Evolutionary conservation across 2,797 vertebrate species (phyloP), one percentile per base, ranked within the genome.

Genomic region (Cossypha caffra): DNA sequence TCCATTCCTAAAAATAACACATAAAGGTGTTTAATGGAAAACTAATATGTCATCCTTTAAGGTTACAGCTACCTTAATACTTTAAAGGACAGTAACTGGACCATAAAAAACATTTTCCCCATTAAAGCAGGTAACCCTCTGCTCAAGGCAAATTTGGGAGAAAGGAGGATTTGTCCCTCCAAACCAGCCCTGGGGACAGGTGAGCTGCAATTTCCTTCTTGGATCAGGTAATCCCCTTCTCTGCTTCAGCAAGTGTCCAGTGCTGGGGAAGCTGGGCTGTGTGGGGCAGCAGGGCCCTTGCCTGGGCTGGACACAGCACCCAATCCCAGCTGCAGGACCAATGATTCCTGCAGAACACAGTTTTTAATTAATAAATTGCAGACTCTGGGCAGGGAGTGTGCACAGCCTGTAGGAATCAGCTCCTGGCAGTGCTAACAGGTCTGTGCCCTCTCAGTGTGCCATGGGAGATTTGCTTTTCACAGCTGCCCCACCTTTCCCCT

Each of bases 291-390:
- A 55, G 61, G 55, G 26, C 38, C 52, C 52, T 88, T 63, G 31
- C 47, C 67, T 45, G 73, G 58, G 58, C 87, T 97, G 97, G 97
- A 98, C 97, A 94, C 96, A 95, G 88, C 80, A 67, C 97, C 97
- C 94, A 93, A 95, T 97, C 86, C 88, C 97, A 97, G 91, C 93
- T 80, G 64, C 73, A 67, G 73, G 26, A 48, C 7, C 17, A 23
- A 61, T 15, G 37, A 51, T 97, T 94, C 88, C 69, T 71, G 48
- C 4, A 80, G 59, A 69, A 42, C 45, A 16, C 8, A 45, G 50
- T 9, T 76, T 93, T 88, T 64, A 68, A 68, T 90, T 79, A 86
- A 69, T 64, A 71, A 94, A 93, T 79, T 80, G 90, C 93, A 97
- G 81, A 10, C 14, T 84, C 77, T 54, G 88, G 80, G 64, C 80